Percentiles rank a stretch among this genome's conserved stretches.
Evolutionary conservation across 2,797 vertebrate species (phyloP).

Genomic region (Craterocephalus amniculus): DNA sequence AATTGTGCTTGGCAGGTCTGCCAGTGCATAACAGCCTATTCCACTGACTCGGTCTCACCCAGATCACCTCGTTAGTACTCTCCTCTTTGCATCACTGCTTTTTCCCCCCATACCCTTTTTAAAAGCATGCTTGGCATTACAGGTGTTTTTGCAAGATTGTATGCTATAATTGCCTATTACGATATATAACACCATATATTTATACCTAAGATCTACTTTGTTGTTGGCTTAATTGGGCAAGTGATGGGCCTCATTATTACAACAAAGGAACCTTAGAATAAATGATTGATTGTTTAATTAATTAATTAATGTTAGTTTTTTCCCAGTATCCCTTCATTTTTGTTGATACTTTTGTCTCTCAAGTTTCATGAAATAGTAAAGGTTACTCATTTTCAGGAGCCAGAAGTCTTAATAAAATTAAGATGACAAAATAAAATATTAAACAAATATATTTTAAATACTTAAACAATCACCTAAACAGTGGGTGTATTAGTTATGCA

Average conservation of each 20-base stretch:
- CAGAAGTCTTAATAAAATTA: too few species aligned
- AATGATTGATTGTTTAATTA: too few species aligned
- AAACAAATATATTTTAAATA: too few species aligned
- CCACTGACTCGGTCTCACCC: constrained; percentile 63
- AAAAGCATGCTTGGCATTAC: constrained; percentile 12
- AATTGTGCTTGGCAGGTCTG: constrained; percentile 79
- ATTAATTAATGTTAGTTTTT: too few species aligned
- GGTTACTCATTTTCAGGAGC: too few species aligned
- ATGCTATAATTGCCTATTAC: background rate
- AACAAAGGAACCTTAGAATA: too few species aligned
- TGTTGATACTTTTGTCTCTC: too few species aligned
- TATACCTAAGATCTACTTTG: too few species aligned
- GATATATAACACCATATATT: too few species aligned
- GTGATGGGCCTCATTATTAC: too few species aligned
- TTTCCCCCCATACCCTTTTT: constrained; percentile 26
- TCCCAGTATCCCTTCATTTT: background rate
- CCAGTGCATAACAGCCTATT: constrained; percentile 64
- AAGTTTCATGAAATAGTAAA: background rate
- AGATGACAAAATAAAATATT: too few species aligned
- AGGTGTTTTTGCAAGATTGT: constrained; percentile 12
- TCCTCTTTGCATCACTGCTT: constrained; percentile 50
- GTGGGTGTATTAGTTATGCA: background rate
- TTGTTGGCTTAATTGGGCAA: too few species aligned
- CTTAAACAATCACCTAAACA: background rate
- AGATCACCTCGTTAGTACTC: constrained; percentile 61